Evolutionary conservation across 1,140 invertebrate genomes (phyloP).

Genomic region (Macrobrachium nipponense): DNA sequence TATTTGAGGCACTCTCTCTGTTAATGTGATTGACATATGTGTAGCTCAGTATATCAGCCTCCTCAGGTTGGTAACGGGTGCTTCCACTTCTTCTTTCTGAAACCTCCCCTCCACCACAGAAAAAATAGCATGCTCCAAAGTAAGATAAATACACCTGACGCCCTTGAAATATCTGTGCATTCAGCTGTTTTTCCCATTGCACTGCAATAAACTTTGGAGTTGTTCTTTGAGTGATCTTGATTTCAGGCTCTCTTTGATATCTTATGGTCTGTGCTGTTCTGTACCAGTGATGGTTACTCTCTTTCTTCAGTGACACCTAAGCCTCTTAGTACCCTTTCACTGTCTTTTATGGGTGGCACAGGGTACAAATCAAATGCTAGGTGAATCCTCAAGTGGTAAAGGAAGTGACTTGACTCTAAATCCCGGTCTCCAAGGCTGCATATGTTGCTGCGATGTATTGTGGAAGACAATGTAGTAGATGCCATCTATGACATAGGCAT

Average conservation of each 20-base stretch:
- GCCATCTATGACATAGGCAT: slow-evolving; percentile 21
- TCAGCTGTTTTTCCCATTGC: slow-evolving; percentile 1
- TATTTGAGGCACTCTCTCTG: not conserved
- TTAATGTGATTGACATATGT: not conserved
- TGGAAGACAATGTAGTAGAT: not conserved
- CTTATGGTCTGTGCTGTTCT: slow-evolving; percentile 15
- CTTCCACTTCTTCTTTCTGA: not conserved
- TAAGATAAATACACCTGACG: slow-evolving; percentile 2
- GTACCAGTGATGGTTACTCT: slow-evolving; percentile 14
- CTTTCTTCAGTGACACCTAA: not conserved
- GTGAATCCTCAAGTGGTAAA: not conserved
- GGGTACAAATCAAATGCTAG: slow-evolving; percentile 25
- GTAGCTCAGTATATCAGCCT: slow-evolving; percentile 7
- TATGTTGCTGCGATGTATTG: not conserved
- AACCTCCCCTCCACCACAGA: slow-evolving; percentile 12
- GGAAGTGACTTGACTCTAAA: not conserved
- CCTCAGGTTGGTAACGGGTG: slow-evolving; percentile 6
- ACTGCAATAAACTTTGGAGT: not conserved
- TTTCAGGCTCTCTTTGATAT: slow-evolving; percentile 5
- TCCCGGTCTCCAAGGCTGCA: not conserved
- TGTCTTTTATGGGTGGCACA: slow-evolving; percentile 8
- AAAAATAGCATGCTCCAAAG: no score
- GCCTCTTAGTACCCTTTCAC: slow-evolving; percentile 11
- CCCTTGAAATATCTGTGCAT: slow-evolving; percentile 14
- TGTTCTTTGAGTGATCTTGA: no score